Evolutionary conservation across 2,888 invertebrate genomes (phyloP), one percentile per base, ranked within the genome.

Genomic region (Cartodere bifasciata): DNA sequence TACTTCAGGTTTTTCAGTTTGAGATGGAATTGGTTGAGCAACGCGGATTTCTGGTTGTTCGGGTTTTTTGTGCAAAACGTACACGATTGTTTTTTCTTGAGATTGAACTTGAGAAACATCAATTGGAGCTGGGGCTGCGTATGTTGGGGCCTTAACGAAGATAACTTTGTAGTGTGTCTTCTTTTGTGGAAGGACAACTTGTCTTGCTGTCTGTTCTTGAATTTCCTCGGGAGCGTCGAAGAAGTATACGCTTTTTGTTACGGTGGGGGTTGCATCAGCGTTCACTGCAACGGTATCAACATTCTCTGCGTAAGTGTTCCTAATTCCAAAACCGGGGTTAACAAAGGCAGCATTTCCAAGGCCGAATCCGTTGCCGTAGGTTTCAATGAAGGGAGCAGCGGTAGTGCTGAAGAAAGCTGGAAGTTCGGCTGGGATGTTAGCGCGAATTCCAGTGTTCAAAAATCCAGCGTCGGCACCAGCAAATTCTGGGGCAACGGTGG

Each of bases 1-100:
- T 38, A 85, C 86, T 64, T 86, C 85, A 32, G 86, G 86, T 66
- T 86, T 86, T 55, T 78, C 74, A 40, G 84, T 84, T 51, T 77
- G 76, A 31, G 82, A 82, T 29, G 83, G 82, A 3, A 75, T 70
- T 13, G 75, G 65, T 7, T 78, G 72, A 29, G 82, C 83, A 46
- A 85, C 72, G 46, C 70, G 65, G 57, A 85, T 75, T 47, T 83
- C 79, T 43, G 75, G 80, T 42, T 76, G 76, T 52, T 86, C 85
- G 49, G 84, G 86, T 41, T 54, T 54, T 43, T 58, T 59, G 11
- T 53, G 54, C 43, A 59, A 41, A 16, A 59, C 57, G 41, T 58
- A 59, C 13, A 59, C 55, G 11, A 53, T 32, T 3, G 58, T 59
- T 36, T 56, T 58, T 23, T 58, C 56, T 42, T 53, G 44, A 27